Conservation (phyloP, 2,113 vertebrate species). For the Nycticryphes semicollaris region DNA sequence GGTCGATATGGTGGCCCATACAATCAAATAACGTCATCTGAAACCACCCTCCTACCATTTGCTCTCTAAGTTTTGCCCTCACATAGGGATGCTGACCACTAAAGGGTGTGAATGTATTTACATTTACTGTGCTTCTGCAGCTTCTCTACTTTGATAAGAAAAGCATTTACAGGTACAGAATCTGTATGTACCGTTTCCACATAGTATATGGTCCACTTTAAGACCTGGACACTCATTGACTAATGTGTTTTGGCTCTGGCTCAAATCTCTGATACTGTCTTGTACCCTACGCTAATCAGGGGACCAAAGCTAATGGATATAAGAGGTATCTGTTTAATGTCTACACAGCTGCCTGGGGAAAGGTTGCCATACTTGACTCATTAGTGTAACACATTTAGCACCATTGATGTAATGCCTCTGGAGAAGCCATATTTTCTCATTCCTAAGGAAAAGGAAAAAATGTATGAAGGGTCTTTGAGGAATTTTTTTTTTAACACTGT, state of each 20-base stretch:
- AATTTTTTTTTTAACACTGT: not conserved
- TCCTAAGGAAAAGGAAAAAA: not conserved
- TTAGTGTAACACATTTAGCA: not conserved
- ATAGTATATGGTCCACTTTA: not conserved
- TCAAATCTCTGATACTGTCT: not conserved
- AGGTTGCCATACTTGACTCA: not conserved
- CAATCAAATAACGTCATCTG: not conserved
- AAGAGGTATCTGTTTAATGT: not conserved
- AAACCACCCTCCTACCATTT: not conserved
- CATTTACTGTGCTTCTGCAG: not conserved
- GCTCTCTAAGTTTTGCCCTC: not conserved
- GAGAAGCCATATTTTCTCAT: not conserved
- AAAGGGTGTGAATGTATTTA: not conserved
- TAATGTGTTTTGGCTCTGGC: not conserved
- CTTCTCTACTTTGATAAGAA: not conserved
- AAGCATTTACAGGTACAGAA: not conserved
- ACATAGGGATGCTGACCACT: not conserved
- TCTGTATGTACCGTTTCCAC: not conserved
- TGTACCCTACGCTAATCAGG: not conserved
- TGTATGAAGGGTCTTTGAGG: not conserved
- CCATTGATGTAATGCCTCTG: not conserved
- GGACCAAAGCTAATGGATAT: not conserved
- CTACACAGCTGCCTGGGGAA: not conserved
- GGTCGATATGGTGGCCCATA: not conserved
- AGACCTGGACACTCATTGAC: not conserved